Evolutionary conservation across 1,140 invertebrate genomes (phyloP), one percentile per base, ranked within the genome.

Genomic region (Eumeta japonica): DNA sequence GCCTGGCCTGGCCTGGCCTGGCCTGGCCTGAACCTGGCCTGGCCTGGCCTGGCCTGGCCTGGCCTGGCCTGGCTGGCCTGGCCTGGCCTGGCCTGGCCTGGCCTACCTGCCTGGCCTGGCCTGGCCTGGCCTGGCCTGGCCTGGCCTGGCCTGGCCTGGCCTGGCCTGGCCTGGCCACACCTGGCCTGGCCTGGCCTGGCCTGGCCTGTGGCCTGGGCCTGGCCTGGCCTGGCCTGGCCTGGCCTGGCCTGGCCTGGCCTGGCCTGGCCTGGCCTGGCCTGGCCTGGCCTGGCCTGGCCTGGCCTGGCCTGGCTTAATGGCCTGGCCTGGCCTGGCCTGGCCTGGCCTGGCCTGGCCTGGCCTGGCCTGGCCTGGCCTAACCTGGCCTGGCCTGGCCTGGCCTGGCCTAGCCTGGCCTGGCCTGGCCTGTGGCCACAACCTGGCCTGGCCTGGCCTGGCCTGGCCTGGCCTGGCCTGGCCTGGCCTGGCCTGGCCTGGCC

Each of bases 331-430:
- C 35, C 41, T 37, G 17, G 17, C 41, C 41, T 37, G 17, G 17
- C 41, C 41, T 37, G 17, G 17, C 41, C 44, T 41, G 16, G 20
- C 33, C 33, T 35, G 15, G 20, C 33, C 33, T 35, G 20, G 20
- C 33, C 33, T 35, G 15, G 20, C 33, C 33, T 35, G 20, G 20
- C 33, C 33, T 35, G 15, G 20, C 33, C 33, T 19, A 35, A 24
- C 20, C 20, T 24, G n/a, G n/a, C 20, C 20, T 24, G n/a, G n/a
- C 20, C 20, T 24, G n/a, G n/a, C 20, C 20, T 24, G n/a, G n/a
- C 20, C 46, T 55, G 49, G 49, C 52, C 47, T 49, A 52, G 55
- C 47, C 51, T 50, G 31, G 40, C 47, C 20, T 24, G n/a, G n/a
- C 20, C 20, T 24, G n/a, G n/a, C 20, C 20, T 24, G n/a, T 7